phyloP scores from a whole-genome alignment of 2,797 vertebrate genomes.

The Phataginus tetradactyla region DNA sequence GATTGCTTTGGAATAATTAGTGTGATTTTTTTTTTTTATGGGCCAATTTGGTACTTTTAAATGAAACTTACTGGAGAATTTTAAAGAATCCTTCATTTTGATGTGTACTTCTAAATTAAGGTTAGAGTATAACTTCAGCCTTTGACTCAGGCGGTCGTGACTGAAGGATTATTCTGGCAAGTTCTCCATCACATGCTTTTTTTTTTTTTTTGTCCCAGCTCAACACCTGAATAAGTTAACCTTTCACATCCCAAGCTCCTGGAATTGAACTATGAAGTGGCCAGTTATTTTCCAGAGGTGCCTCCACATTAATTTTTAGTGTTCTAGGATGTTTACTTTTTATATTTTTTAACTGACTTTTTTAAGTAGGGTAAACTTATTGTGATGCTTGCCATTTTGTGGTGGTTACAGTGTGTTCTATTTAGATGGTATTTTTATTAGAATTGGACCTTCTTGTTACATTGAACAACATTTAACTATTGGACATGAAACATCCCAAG shows the following conservation, averaged over 20 bases:
- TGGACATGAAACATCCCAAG: not conserved
- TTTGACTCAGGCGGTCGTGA: not conserved
- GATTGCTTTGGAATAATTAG: constrained; percentile 64
- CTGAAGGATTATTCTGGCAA: constrained; percentile 42
- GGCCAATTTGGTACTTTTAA: constrained; percentile 54
- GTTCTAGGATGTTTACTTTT: not conserved
- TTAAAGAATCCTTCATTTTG: constrained; percentile 63
- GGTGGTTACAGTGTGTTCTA: not conserved
- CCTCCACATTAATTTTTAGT: not conserved
- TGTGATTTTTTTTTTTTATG: constrained; percentile 44
- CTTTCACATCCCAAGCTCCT: constrained; percentile 5
- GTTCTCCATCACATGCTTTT: not conserved
- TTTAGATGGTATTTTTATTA: not conserved
- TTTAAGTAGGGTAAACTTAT: not conserved
- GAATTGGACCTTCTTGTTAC: not conserved
- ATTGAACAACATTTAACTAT: not conserved
- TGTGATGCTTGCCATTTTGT: not conserved
- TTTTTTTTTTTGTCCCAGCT: not conserved
- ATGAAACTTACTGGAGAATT: constrained; percentile 53
- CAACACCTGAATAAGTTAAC: constrained; percentile 62
- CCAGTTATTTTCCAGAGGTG: not conserved
- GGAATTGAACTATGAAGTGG: not conserved
- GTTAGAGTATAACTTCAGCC: not conserved
- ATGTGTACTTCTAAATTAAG: constrained; percentile 65
- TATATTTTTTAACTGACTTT: not conserved